A percentile compares a stretch with the other conserved stretches of the same genome.
Evolutionary conservation across 2,113 vertebrate genomes (phyloP).

Genomic region (Ptilorrhoa leucosticta): DNA sequence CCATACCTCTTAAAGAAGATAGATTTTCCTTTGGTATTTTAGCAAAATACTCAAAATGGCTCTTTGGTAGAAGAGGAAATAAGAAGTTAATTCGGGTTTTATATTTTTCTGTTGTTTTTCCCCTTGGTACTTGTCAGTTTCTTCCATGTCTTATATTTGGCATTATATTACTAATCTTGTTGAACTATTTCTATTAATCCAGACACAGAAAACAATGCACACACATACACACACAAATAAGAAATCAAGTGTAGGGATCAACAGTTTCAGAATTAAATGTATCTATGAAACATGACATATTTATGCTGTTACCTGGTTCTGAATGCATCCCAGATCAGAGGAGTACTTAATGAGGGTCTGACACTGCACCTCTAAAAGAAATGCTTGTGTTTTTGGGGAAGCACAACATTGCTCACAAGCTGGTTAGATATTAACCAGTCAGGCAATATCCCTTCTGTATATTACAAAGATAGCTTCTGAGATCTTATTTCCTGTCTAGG

Average conservation of each 20-base stretch:
- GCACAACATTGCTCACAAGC: neutral
- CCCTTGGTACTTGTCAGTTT: neutral
- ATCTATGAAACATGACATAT: neutral
- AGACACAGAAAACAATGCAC: neutral
- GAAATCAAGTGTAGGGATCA: neutral
- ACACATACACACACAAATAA: neutral
- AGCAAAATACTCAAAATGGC: neutral
- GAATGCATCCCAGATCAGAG: neutral
- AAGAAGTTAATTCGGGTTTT: neutral
- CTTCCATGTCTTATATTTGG: neutral
- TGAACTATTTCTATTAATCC: neutral
- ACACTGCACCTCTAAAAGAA: neutral
- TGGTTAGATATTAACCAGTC: neutral
- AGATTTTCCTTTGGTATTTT: neutral
- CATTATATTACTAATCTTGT: neutral
- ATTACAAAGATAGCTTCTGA: conserved; percentile 11
- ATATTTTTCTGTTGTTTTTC: neutral
- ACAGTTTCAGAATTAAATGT: neutral
- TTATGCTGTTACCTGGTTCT: neutral
- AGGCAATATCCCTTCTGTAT: conserved; percentile 2
- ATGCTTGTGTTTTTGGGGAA: neutral
- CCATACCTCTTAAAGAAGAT: neutral
- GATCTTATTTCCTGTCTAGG: conserved; percentile 26
- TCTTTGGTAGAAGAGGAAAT: neutral
- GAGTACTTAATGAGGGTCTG: neutral